Evolutionary conservation across 2,113 vertebrate genomes (phyloP), one percentile per base, ranked within the genome.

Genomic region (Nothobranchius furzeri): DNA sequence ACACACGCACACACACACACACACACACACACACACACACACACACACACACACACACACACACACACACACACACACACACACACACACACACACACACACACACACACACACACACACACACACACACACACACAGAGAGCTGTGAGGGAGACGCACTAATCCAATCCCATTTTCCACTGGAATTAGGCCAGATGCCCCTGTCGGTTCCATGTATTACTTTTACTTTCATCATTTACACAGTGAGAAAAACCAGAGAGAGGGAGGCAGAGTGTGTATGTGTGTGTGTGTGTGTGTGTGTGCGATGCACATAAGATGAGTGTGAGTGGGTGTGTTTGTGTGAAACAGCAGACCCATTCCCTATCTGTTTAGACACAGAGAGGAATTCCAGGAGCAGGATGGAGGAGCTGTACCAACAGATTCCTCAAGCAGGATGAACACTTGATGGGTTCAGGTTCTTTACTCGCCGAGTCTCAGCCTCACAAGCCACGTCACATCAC

Each of bases 101-200:
- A n/a, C n/a, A n/a, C n/a, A n/a, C n/a, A n/a, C n/a, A n/a, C n/a
- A n/a, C n/a, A n/a, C n/a, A n/a, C n/a, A n/a, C n/a, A n/a, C n/a
- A n/a, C n/a, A n/a, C n/a, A n/a, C n/a, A 47, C 50, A 20, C 51
- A 25, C 49, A 65, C 49, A 61, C 49, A 61, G 70, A 65, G 37
- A 71, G 53, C 74, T 74, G 74, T 1, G 12, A 63, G 42, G 59
- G 12, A 72, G 60, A 80, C 65, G 64, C 66, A 56, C 71, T 88
- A 85, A 85, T 86, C 82, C 68, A 84, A 84, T 85, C 76, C 81
- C 68, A 76, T 79, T 79, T 82, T 69, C 81, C 58, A 10, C 15
- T 81, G 84, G 84, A 87, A 84, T 82, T 71, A 86, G 82, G 82
- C 85, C 84, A 87, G 79, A 88, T 85, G 83, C 61, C 71, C 75